phyloP scores from a whole-genome alignment of 2,797 vertebrate genomes.

The Astyanax mexicanus region DNA sequence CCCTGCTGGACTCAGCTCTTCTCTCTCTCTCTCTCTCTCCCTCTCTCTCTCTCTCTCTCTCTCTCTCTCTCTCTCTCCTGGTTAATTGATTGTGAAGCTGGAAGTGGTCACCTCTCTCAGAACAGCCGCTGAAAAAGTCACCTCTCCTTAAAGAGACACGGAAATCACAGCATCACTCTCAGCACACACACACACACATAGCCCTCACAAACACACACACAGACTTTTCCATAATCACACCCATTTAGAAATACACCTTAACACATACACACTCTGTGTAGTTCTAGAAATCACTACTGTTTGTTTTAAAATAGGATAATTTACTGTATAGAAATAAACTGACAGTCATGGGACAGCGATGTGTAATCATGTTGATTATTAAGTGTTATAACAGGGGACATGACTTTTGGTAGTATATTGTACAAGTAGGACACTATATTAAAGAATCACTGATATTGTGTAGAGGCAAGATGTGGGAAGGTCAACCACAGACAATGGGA shows the following conservation, averaged over 20 bases:
- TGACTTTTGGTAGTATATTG: too few species aligned
- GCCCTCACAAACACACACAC: neutral
- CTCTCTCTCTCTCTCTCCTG: constrained; percentile 36
- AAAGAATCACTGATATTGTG: neutral
- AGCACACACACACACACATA: neutral
- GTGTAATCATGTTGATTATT: too few species aligned
- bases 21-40: constrained; percentile 15
- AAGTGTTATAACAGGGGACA: too few species aligned
- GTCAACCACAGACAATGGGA: neutral
- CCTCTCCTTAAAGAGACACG: neutral
- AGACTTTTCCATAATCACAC: neutral
- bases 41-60: neutral
- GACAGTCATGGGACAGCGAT: too few species aligned
- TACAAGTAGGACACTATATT: too few species aligned
- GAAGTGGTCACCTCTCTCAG: neutral
- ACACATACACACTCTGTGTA: too few species aligned
- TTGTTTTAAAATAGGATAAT: too few species aligned
- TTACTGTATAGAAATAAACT: too few species aligned
- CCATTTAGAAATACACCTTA: neutral
- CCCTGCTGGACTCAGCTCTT: constrained; percentile 55
- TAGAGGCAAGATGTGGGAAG: neutral
- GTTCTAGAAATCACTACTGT: too few species aligned
- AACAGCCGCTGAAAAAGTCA: too few species aligned
- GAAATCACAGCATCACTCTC: neutral
- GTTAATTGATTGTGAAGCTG: neutral